Evolutionary conservation across 2,797 vertebrate species (phyloP).

Genomic region (Sebastes hubbsi): DNA sequence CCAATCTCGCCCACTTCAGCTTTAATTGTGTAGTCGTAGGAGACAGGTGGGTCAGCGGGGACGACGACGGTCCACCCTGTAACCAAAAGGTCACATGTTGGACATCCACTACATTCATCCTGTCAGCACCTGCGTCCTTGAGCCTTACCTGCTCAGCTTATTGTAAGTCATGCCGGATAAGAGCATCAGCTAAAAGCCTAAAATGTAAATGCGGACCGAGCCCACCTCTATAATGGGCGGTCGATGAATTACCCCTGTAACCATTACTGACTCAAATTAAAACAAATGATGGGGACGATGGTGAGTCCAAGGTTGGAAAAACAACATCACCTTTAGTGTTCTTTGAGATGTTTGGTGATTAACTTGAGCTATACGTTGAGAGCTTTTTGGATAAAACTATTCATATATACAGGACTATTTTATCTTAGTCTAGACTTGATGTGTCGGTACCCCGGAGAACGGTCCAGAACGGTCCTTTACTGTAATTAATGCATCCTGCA

Average conservation of each 20-base stretch:
- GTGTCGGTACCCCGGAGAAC: conserved; percentile 59
- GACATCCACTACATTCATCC: conserved; percentile 10
- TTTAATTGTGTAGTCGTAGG: background rate
- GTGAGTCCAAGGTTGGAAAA: background rate
- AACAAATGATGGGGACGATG: conserved; percentile 26
- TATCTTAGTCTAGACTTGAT: conserved; percentile 24
- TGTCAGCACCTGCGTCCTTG: conserved; percentile 23
- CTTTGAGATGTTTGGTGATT: background rate
- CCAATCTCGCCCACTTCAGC: no score
- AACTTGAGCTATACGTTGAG: background rate
- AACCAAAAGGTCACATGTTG: conserved; percentile 25
- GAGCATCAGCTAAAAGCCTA: conserved; percentile 53
- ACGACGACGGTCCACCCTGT: background rate
- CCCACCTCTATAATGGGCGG: conserved; percentile 32
- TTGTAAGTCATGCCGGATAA: conserved; percentile 12
- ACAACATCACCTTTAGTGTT: background rate
- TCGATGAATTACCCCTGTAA: conserved; percentile 33
- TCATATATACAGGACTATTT: background rate
- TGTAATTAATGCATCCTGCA: conserved; percentile 85
- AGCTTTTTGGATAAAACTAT: conserved; percentile 32
- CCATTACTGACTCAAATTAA: conserved; percentile 39
- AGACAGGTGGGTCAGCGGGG: background rate
- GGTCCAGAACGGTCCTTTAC: conserved; percentile 67
- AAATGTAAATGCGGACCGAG: conserved; percentile 51
- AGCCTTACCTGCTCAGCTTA: conserved; percentile 12